Conservation (phyloP, 2,797 vertebrate genomes). For the Semotilus atromaculatus region DNA sequence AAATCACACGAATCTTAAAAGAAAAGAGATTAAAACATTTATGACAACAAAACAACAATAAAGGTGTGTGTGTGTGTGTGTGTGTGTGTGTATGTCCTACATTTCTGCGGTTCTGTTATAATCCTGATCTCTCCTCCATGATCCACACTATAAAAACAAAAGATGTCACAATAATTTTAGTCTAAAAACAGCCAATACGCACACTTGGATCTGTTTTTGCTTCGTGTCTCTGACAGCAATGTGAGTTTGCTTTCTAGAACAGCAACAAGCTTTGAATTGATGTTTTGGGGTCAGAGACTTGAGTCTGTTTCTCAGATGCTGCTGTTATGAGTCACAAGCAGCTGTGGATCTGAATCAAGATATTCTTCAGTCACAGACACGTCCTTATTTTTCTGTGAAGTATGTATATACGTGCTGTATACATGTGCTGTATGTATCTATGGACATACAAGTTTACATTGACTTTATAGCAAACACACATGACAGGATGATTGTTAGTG, state of each 20-base stretch:
- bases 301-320: background rate
- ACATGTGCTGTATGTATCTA: background rate
- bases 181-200: background rate
- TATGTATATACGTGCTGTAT: background rate
- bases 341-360: background rate
- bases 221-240: background rate
- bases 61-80: background rate
- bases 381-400: background rate
- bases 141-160: background rate
- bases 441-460: no score
- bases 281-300: background rate
- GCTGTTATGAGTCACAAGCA: background rate
- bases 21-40: no score
- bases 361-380: background rate
- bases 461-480: background rate
- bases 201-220: background rate
- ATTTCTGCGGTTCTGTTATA: background rate
- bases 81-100: background rate
- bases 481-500: background rate
- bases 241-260: background rate
- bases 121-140: background rate
- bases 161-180: background rate
- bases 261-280: background rate
- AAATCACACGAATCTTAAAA: no score
- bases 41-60: no score